phyloP scores from a whole-genome alignment of 2,888 invertebrate genomes.

The Melangyna quadrimaculata region DNA sequence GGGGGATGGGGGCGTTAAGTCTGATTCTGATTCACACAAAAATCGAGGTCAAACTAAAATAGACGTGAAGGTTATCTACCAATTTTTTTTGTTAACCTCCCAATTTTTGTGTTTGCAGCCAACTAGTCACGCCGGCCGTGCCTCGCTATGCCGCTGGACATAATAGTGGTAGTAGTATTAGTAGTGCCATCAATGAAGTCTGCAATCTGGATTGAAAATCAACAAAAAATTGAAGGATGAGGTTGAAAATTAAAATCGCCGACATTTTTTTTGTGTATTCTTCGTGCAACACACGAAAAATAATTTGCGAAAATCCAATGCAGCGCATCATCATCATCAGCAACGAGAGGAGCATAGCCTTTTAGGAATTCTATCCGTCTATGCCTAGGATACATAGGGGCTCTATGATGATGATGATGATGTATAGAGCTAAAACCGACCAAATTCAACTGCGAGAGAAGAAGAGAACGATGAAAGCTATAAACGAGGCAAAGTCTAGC shows the following conservation, averaged over 20 bases:
- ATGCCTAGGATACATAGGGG: not conserved
- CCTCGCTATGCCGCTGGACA: conserved; percentile 11
- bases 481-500: conserved; percentile 55
- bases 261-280: not conserved
- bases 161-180: conserved; percentile 42
- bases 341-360: not conserved
- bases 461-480: conserved; percentile 38
- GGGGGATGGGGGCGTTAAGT: not conserved
- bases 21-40: conserved; percentile 64
- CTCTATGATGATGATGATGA: not conserved
- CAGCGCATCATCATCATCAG: conserved; percentile 23
- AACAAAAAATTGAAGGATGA: conserved; percentile 7
- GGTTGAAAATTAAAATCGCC: conserved; percentile 39
- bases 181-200: conserved; percentile 54
- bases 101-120: conserved; percentile 19
- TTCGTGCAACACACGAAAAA: conserved; percentile 19
- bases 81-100: not conserved
- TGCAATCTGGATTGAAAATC: conserved; percentile 25
- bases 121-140: not conserved
- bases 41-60: conserved; percentile 71
- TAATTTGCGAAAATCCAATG: conserved; percentile 36
- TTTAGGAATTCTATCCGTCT: not conserved
- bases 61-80: conserved; percentile 69
- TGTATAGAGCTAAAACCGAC: conserved; percentile 5
- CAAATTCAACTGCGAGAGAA: conserved; percentile 22